Evolutionary conservation across 1,140 invertebrate species (phyloP), one percentile per base, ranked within the genome.

Genomic region (Coelopa frigida): DNA sequence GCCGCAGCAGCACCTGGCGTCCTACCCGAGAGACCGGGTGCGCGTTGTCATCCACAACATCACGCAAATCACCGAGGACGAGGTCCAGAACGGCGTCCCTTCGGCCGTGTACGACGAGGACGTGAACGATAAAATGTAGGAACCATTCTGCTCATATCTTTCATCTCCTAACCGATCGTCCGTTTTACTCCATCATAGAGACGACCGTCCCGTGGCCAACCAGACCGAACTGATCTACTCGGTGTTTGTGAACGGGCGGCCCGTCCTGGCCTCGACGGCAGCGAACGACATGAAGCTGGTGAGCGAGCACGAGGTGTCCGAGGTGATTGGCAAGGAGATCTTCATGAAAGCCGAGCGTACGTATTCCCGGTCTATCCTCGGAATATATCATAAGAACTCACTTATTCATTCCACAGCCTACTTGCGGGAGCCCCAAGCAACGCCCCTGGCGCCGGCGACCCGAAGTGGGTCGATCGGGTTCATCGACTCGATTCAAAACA

Each of bases 261-360:
- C 86, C 0, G 83, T 89, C 3, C 77, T 83, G 20, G 86, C 87
- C 0, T 76, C 76, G 8, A 84, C 82, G 1, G 87, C 87, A 0
- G 83, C 85, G 4, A 78, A 79, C 41, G 87, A 89, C 54, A 89
- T 89, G 85, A 72, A 77, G 31, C 70, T 88, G 5, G 76, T 89
- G 3, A 77, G 79, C 0, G 79, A 85, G 27, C 78, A 78, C 8
- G 87, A 89, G 65, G 85, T 86, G 1, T 77, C 78, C 1, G 71
- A 75, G n/a, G 80, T 84, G 48, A 70, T 89, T 22, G 85, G 84
- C 6, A 80, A 80, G 29, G 75, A 83, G 0, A 79, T 88, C n/a
- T 77, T 84, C 12, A 83, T 85, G 47, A 87, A 88, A 71, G 85
- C 86, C 40, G 83, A 88, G 74, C 86, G 86, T 89, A 74, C 81